Percentiles rank a stretch among this genome's conserved stretches.
Evolutionary conservation across 1,140 invertebrate species (phyloP).

Genomic region (Stegodyphus mimosarum): DNA sequence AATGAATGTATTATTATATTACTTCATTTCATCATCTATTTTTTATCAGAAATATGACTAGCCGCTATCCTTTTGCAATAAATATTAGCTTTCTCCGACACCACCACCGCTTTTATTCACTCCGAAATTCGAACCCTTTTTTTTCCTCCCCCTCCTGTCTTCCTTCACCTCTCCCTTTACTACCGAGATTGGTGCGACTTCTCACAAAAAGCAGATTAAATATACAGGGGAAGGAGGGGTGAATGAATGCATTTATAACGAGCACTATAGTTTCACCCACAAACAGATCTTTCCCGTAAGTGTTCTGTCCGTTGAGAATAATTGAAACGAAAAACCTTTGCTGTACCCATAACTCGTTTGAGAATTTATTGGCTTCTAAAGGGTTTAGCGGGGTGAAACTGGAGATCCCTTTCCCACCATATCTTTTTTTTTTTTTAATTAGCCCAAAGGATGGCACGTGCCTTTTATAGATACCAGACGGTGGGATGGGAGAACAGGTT

Average conservation of each 20-base stretch:
- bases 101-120: no score
- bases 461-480: not conserved
- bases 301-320: constrained; percentile 1
- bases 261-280: not conserved
- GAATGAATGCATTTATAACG: no score
- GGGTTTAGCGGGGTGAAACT: not conserved
- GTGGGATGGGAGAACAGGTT: constrained; percentile 2
- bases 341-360: not conserved
- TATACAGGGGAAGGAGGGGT: not conserved
- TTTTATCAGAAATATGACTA: no score
- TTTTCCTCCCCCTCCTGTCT: no score
- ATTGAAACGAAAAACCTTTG: constrained; percentile 35
- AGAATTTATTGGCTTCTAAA: constrained; percentile 19
- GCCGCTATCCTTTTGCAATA: no score
- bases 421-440: constrained; percentile 16
- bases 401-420: constrained; percentile 11
- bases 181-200: no score
- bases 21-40: no score
- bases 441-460: constrained; percentile 33
- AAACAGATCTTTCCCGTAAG: constrained; percentile 24
- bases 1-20: no score
- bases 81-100: no score
- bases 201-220: not conserved
- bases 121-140: no score
- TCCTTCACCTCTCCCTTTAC: no score